Evolutionary conservation across 1,140 invertebrate genomes (phyloP).

Genomic region (Pemphigus obesinymphae): DNA sequence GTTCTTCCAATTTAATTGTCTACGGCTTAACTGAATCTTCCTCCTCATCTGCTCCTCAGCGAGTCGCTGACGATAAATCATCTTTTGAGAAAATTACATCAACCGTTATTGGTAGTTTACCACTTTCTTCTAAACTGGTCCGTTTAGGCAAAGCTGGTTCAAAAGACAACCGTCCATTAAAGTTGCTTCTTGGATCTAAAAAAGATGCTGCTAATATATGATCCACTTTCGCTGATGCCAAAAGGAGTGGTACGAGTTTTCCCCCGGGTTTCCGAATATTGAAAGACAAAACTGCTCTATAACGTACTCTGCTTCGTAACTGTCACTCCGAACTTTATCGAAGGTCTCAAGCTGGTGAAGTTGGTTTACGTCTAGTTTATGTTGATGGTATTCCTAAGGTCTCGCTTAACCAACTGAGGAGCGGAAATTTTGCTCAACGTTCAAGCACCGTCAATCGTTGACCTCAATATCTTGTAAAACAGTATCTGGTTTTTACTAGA

Average conservation of each 20-base stretch:
- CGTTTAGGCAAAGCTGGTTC: background rate
- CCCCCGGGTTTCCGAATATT: background rate
- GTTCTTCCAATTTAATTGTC: background rate
- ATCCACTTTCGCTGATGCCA: background rate
- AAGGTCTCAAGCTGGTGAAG: background rate
- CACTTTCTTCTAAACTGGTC: background rate
- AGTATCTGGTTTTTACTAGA: too few species aligned
- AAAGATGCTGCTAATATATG: background rate
- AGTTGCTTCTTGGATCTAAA: background rate
- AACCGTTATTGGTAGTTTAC: background rate
- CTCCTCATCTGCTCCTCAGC: background rate
- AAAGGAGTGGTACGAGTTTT: background rate
- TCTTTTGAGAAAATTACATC: background rate
- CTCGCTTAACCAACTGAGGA: background rate
- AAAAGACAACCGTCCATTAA: background rate
- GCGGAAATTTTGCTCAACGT: background rate
- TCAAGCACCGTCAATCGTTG: background rate
- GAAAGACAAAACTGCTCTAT: background rate
- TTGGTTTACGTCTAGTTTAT: background rate
- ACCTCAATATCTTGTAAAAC: too few species aligned
- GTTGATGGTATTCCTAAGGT: background rate
- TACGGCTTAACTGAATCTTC: background rate
- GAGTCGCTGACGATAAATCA: background rate
- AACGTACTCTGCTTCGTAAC: background rate
- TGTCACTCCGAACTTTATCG: background rate